Percentiles rank a stretch among this genome's conserved stretches.
Conservation (phyloP, 1,140 invertebrate species). For the Rhyzopertha dominica region DNA sequence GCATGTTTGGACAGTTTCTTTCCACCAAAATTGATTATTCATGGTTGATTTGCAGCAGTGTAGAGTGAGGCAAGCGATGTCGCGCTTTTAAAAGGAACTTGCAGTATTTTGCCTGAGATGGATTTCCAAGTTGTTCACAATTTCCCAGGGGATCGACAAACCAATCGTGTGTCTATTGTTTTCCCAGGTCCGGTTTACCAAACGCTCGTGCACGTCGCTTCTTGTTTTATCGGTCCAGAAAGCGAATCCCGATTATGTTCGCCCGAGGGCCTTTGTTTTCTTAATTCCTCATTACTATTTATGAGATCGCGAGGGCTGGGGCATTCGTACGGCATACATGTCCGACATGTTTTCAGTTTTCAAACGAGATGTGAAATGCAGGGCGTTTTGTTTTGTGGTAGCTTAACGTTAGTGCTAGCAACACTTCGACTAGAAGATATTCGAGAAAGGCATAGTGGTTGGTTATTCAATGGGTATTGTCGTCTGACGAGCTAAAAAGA, state of each 20-base stretch:
- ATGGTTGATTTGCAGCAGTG: conserved; percentile 7
- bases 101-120: conserved; percentile 5
- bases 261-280: neutral
- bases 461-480: too few species aligned
- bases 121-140: conserved; percentile 22
- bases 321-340: conserved; percentile 5
- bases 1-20: too few species aligned
- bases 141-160: conserved; percentile 23
- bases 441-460: too few species aligned
- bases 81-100: neutral
- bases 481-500: too few species aligned
- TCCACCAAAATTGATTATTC: conserved; percentile 13
- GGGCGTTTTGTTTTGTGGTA: too few species aligned
- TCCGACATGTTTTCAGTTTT: conserved; percentile 1
- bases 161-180: conserved; percentile 23
- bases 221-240: conserved; percentile 2
- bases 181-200: conserved; percentile 11
- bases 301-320: neutral
- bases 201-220: conserved; percentile 11
- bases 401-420: too few species aligned
- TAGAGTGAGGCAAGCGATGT: neutral
- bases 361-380: too few species aligned
- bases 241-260: conserved; percentile 3
- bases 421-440: too few species aligned
- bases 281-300: neutral